Evolutionary conservation across 2,888 invertebrate genomes (phyloP).

Genomic region (Petrophora chlorosata): DNA sequence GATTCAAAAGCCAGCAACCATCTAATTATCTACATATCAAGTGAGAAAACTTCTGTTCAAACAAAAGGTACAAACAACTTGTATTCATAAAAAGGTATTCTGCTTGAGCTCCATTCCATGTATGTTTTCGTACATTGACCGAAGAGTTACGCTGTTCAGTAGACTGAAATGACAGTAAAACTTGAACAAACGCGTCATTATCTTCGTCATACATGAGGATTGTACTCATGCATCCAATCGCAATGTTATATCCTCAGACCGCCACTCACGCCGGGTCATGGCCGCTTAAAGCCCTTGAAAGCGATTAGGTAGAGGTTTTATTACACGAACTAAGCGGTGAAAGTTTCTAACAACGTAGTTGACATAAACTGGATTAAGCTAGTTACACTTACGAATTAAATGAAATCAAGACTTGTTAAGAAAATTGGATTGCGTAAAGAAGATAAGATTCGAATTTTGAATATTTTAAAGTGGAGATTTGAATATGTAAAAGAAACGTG

Average conservation of each 20-base stretch:
- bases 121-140: constrained; percentile 25
- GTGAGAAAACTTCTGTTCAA: not conserved
- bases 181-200: constrained; percentile 38
- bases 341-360: constrained; percentile 50
- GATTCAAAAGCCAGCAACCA: constrained; percentile 7
- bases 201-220: constrained; percentile 38
- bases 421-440: constrained; percentile 22
- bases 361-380: constrained; percentile 45
- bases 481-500: constrained; percentile 9
- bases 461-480: too few species aligned
- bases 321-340: constrained; percentile 63
- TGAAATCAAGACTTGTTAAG: constrained; percentile 41
- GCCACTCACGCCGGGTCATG: constrained; percentile 74
- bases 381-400: constrained; percentile 43
- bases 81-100: not conserved
- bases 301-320: constrained; percentile 66
- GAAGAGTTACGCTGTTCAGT: constrained; percentile 33
- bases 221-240: constrained; percentile 60
- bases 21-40: too few species aligned
- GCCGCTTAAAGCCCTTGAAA: constrained; percentile 83
- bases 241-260: constrained; percentile 53
- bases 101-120: constrained; percentile 9
- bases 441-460: constrained; percentile 16
- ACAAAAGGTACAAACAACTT: constrained; percentile 5
- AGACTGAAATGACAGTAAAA: constrained; percentile 45